Percentiles rank a stretch among this genome's conserved stretches.
Conservation (phyloP, 2,888 invertebrate species). For the Drosophila neoperkinsi region DNA sequence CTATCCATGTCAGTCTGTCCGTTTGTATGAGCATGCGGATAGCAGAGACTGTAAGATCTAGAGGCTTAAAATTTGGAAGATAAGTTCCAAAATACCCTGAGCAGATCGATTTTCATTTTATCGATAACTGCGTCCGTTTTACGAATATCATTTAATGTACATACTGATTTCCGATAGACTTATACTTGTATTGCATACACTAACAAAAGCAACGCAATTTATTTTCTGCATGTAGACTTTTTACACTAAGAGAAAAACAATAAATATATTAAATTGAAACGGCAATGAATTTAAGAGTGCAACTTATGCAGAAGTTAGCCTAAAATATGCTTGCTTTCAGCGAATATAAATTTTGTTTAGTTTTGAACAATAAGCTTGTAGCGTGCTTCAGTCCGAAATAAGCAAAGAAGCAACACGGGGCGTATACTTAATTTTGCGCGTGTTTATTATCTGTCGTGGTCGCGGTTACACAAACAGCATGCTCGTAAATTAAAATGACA, state of each 20-base stretch:
- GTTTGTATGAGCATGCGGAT: background rate
- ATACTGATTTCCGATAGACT: background rate
- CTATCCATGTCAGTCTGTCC: background rate
- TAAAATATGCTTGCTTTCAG: constrained; percentile 9
- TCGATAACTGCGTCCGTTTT: background rate
- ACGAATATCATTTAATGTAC: background rate
- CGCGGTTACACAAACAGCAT: constrained; percentile 66
- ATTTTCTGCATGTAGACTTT: background rate
- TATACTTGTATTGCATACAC: background rate
- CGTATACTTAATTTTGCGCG: constrained; percentile 78
- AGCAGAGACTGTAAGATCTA: accelerated
- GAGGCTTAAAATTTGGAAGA: background rate
- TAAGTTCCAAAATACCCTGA: background rate
- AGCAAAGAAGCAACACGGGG: constrained; percentile 26
- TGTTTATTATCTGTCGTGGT: constrained; percentile 78
- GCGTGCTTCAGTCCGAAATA: constrained; percentile 2
- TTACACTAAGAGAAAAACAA: background rate
- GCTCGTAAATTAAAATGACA: constrained; percentile 81
- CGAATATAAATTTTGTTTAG: constrained; percentile 3
- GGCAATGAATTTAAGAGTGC: background rate
- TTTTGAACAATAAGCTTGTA: background rate
- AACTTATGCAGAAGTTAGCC: background rate
- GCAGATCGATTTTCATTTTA: background rate
- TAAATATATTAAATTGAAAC: background rate
- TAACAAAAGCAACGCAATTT: background rate